phyloP scores from a whole-genome alignment of 2,888 invertebrate species.

The Noctua fimbriata region DNA sequence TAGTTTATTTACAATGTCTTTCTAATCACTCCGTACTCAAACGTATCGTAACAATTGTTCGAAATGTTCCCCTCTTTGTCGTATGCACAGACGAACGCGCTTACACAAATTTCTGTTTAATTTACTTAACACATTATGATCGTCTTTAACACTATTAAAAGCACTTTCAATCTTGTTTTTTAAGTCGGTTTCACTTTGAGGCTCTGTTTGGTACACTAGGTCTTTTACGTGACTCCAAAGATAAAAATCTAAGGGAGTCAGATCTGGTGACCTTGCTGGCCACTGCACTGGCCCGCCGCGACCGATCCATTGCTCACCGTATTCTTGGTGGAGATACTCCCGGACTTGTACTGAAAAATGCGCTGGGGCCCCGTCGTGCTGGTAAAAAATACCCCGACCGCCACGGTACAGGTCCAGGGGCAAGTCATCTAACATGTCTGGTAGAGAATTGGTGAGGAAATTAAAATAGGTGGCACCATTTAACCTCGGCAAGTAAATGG shows the following conservation, averaged over 20 bases:
- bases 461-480: not conserved
- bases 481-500: not conserved
- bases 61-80: too few species aligned
- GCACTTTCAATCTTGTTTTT: not conserved
- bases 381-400: too few species aligned
- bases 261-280: not conserved
- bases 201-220: not conserved
- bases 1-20: too few species aligned
- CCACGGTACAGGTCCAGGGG: too few species aligned
- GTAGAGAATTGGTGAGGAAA: not conserved
- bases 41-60: too few species aligned
- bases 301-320: conserved; percentile 5
- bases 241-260: conserved; percentile 1
- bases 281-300: not conserved
- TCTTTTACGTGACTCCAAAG: conserved; percentile 4
- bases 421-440: not conserved
- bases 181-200: not conserved
- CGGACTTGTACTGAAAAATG: not conserved
- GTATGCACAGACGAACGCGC: too few species aligned
- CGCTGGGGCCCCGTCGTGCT: not conserved
- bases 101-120: too few species aligned
- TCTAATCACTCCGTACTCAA: too few species aligned
- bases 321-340: not conserved
- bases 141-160: too few species aligned
- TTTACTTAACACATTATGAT: too few species aligned